Evolutionary conservation across 2,113 vertebrate genomes (phyloP), one percentile per base, ranked within the genome.

Genomic region (Limanda limanda): DNA sequence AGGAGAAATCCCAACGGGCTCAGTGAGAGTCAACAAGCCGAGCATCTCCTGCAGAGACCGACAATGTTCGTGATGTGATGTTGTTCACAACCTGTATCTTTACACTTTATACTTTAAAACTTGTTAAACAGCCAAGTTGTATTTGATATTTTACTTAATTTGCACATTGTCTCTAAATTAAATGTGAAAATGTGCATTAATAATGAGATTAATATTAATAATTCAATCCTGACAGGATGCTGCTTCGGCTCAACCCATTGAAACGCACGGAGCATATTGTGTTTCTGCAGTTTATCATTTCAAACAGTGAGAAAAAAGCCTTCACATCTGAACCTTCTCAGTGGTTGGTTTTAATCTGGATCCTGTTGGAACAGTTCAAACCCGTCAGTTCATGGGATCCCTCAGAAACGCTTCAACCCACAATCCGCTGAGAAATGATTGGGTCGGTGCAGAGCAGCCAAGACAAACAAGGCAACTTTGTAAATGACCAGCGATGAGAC

Each of bases 1-100:
- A 76, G 74, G 15, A n/a, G 42, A 78, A 80, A 48, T 78, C 92
- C 82, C 90, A 12, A n/a, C 63, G 84, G 91, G 31, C 65, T n/a
- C 47, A 60, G 35, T 58, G 55, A 68, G 35, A 86, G 87, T 94
- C 94, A 93, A 93, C 94, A 92, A 93, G 88, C 71, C 65, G 59
- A 35, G 54, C 56, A 58, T 66, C 54, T 81, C 60, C 56, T 23
- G 57, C 42, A 61, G 0, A 45, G 31, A 31, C 31, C n/a, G n/a
- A n/a, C n/a, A n/a, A 21, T 10, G 52, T 21, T 54, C 8, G 6
- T n/a, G 51, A n/a, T 1, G 31, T 52, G 51, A n/a, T 54, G 52
- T 54, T 21, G 40, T 42, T 42, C 12, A 13, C 40, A 42, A 42
- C 12, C 40, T 42, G 40, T 1, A 12, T 42, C 40, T 13, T 42